Conservation (phyloP, 2,888 invertebrate species). For the Pseudolycoriella hygida region DNA sequence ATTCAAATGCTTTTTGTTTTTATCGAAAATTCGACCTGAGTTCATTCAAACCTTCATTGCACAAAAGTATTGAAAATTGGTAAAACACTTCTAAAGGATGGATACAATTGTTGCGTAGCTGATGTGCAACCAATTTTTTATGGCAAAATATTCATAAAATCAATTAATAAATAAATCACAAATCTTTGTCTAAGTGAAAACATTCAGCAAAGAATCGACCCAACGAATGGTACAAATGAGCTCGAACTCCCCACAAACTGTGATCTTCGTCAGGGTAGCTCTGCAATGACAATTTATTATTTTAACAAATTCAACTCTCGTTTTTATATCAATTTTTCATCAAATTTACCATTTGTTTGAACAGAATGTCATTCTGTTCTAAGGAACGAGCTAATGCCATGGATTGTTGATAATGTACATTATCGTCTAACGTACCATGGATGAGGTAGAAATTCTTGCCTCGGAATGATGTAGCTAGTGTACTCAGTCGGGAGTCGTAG, state of each 20-base stretch:
- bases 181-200: slow-evolving; percentile 1
- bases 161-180: background rate
- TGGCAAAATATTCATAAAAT: background rate
- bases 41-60: no score
- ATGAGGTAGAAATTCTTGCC: slow-evolving; percentile 73
- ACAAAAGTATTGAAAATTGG: no score
- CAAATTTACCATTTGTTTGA: slow-evolving; percentile 65
- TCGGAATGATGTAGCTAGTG: slow-evolving; percentile 41
- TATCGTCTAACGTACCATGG: slow-evolving; percentile 89
- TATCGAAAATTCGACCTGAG: no score
- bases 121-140: no score
- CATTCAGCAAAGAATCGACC: slow-evolving; percentile 3
- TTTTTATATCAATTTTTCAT: no score
- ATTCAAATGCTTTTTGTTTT: no score
- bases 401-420: slow-evolving; percentile 95
- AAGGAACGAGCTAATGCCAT: slow-evolving; percentile 79
- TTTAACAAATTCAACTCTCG: background rate
- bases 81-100: no score
- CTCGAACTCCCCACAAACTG: slow-evolving; percentile 59
- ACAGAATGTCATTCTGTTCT: slow-evolving; percentile 70
- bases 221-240: slow-evolving; percentile 77
- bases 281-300: slow-evolving; percentile 35
- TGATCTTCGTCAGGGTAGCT: slow-evolving; percentile 92
- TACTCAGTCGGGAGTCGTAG: slow-evolving; percentile 54
- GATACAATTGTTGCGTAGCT: no score